Conservation (phyloP, 1,140 invertebrate genomes). For the Oedothorax gibbosus region DNA sequence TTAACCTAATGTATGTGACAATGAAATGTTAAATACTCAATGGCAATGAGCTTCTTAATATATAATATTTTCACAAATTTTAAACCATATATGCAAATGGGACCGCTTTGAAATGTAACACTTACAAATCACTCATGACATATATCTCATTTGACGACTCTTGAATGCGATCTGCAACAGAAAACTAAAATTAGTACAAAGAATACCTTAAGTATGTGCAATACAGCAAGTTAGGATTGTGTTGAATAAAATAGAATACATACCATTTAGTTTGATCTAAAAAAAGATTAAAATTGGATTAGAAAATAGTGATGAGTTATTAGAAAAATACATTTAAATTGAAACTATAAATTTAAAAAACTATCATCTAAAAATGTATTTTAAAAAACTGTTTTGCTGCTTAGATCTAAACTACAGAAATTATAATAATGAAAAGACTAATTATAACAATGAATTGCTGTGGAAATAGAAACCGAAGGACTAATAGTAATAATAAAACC, state of each 20-base stretch:
- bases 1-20: too few species aligned
- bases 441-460: too few species aligned
- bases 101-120: constrained; percentile 40
- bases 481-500: too few species aligned
- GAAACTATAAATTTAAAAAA: not conserved
- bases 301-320: not conserved
- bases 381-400: not conserved
- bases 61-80: not conserved
- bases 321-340: not conserved
- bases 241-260: constrained; percentile 4
- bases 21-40: not conserved
- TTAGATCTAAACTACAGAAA: too few species aligned
- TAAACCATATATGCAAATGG: not conserved
- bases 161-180: constrained; percentile 73
- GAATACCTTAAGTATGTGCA: not conserved
- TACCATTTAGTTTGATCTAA: constrained; percentile 69
- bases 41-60: not conserved
- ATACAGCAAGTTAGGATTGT: not conserved
- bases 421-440: too few species aligned
- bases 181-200: not conserved
- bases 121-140: constrained; percentile 83
- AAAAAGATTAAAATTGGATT: constrained; percentile 68
- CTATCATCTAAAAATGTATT: not conserved
- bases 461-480: too few species aligned
- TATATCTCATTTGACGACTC: constrained; percentile 83